Percentiles rank a stretch among this genome's conserved stretches.
phyloP scores from a whole-genome alignment of 92 coral and sea anemone species.

The Zoanthus gigantus region DNA sequence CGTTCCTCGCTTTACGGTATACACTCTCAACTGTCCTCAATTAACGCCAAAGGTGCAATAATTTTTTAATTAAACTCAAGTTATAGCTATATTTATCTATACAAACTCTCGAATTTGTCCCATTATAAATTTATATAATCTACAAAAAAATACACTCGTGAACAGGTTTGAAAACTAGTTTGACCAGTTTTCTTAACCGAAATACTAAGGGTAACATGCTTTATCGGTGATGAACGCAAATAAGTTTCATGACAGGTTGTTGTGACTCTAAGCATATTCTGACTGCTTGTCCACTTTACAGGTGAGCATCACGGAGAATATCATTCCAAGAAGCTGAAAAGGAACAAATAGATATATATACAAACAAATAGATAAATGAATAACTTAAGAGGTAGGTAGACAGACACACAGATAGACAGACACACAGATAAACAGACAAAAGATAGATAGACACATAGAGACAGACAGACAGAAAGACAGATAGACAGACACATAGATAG shows the following conservation, averaged over 20 bases:
- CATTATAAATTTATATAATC: no score
- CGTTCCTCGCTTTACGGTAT: no score
- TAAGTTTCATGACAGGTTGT: not conserved
- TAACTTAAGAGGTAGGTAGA: not conserved
- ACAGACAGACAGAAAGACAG: no score
- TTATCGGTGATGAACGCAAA: not conserved
- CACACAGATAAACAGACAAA: not conserved
- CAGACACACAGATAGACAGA: not conserved
- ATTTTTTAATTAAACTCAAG: no score
- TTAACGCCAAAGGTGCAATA: no score
- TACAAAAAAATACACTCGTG: no score
- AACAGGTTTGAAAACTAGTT: not conserved
- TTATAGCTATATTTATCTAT: no score
- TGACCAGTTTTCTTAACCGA: not conserved
- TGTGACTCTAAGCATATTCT: slow-evolving; percentile 5
- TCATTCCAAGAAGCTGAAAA: slow-evolving; percentile 31
- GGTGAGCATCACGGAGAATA: slow-evolving; percentile 1
- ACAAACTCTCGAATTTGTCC: no score
- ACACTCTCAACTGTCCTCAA: no score
- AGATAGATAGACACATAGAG: no score
- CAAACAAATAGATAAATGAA: not conserved
- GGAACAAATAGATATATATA: not conserved
- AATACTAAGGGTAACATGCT: not conserved
- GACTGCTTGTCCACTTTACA: not conserved
- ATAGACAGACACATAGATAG: no score